Evolutionary conservation across 2,888 invertebrate genomes (phyloP), one percentile per base, ranked within the genome.

Genomic region (Anaspis maculata): DNA sequence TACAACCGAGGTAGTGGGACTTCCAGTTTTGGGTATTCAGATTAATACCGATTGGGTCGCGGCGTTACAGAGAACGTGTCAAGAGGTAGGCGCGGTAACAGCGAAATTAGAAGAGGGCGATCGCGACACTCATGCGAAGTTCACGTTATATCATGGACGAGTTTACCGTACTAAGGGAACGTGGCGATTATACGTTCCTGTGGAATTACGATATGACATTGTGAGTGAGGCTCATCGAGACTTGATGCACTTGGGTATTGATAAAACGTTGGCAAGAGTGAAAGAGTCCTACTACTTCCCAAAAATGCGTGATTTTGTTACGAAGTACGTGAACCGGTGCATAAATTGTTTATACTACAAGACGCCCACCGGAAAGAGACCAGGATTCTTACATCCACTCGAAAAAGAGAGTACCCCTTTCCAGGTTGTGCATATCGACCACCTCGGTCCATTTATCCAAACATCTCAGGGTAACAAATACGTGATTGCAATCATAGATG

Each of bases 201-300:
- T 25, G n/a, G 35, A 39, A 7, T 33, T 46, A 24, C 24, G 42
- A 10, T 14, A 19, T 15, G 34, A 39, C 11, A 15, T 41, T 3
- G 31, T 44, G n/a, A 22, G 39, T 7, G 21, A 32, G 5, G 25
- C 37, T 2, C 45, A 44, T 25, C 16, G 27, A n/a, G 25, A 25
- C 6, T 15, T 35, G 7, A 36, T 23, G 15, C 41, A 46, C 32
- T 21, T 48, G n/a, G 44, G 42, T 6, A 19, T 9, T 1, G 33
- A 48, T 14, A 46, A 44, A 22, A 42, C 44, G 1, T 12, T 39
- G 6, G 25, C 15, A 3, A 38, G 27, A 11, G 4, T 42, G 3
- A 41, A 38, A 13, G 37, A 42, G 30, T 35, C 22, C 12, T 44
- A 44, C 27, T 48, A 41, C 29, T 47, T 46, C 27, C 42, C 42